A percentile compares a stretch with the other conserved stretches of the same genome.
Evolutionary conservation across 2,888 invertebrate species (phyloP).

Genomic region (Parelbella ahira): DNA sequence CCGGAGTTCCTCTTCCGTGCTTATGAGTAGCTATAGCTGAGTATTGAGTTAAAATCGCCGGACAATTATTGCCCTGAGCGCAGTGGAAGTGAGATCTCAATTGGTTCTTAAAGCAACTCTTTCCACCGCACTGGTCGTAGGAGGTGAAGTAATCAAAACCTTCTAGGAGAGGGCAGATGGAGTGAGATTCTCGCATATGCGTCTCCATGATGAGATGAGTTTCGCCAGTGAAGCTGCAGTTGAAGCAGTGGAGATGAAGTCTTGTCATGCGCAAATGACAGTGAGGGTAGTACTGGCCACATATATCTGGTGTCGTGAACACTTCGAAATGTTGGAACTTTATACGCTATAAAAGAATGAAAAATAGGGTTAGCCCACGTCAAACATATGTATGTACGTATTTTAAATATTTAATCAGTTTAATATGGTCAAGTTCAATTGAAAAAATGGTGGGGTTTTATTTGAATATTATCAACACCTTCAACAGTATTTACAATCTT

Average conservation of each 20-base stretch:
- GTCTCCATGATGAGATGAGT: slow-evolving; percentile 87
- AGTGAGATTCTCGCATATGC: slow-evolving; percentile 93
- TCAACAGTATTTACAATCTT: too few relatives aligned
- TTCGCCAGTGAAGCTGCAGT: slow-evolving; percentile 92
- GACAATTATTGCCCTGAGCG: slow-evolving; percentile 71
- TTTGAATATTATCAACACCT: too few relatives aligned
- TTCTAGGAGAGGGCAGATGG: slow-evolving; percentile 88
- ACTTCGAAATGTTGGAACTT: slow-evolving; percentile 83
- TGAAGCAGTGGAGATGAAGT: slow-evolving; percentile 92
- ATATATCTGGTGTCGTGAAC: slow-evolving; percentile 81
- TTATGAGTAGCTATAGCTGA: slow-evolving; percentile 74
- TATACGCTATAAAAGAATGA: slow-evolving; percentile 58
- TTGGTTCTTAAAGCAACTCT: slow-evolving; percentile 74
- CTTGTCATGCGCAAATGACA: slow-evolving; percentile 85
- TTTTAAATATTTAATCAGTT: too few relatives aligned
- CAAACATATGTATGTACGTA: too few relatives aligned
- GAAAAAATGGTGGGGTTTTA: too few relatives aligned
- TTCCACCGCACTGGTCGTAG: slow-evolving; percentile 72
- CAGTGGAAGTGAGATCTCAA: slow-evolving; percentile 73
- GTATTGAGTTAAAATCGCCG: slow-evolving; percentile 73
- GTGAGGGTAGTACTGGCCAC: slow-evolving; percentile 83
- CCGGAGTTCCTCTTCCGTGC: slow-evolving; percentile 69
- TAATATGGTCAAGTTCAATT: too few relatives aligned
- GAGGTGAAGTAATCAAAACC: slow-evolving; percentile 90
- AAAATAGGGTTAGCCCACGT: too few relatives aligned